phyloP scores from a whole-genome alignment of 2,888 invertebrate genomes.

The Doris montereyensis region DNA sequence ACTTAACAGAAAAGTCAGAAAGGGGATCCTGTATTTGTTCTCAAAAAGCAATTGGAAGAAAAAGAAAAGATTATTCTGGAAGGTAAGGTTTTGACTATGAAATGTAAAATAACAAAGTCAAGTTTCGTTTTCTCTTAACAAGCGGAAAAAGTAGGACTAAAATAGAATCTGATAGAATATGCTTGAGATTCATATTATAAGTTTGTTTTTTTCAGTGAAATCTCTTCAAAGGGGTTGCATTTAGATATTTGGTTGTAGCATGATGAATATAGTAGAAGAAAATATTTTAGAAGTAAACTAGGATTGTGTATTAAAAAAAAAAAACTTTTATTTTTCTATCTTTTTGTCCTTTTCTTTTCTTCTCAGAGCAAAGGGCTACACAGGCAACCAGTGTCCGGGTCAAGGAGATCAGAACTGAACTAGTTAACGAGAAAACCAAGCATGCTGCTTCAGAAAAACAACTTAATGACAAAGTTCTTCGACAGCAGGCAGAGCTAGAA shows the following conservation, averaged over 20 bases:
- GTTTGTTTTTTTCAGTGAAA: too few relatives aligned
- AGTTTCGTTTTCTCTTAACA: too few relatives aligned
- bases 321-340: background rate
- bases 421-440: slow-evolving; percentile 81
- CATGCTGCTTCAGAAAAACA: slow-evolving; percentile 76
- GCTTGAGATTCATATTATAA: too few relatives aligned
- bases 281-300: background rate
- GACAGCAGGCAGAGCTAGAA: slow-evolving; percentile 78
- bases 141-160: too few relatives aligned
- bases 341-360: background rate
- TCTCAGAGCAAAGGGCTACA: slow-evolving; percentile 73
- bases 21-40: slow-evolving; percentile 84
- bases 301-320: background rate
- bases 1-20: slow-evolving; percentile 79
- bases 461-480: slow-evolving; percentile 77
- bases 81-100: too few relatives aligned
- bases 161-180: too few relatives aligned
- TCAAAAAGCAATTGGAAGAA: slow-evolving; percentile 90
- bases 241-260: too few relatives aligned
- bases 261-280: too few relatives aligned
- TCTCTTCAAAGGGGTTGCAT: too few relatives aligned
- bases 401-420: slow-evolving; percentile 82
- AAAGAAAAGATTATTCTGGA: slow-evolving; percentile 76
- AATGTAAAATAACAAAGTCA: too few relatives aligned
- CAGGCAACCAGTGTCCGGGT: slow-evolving; percentile 84